phyloP scores from a whole-genome alignment of 2,797 vertebrate genomes.

The Apogon talboti region DNA sequence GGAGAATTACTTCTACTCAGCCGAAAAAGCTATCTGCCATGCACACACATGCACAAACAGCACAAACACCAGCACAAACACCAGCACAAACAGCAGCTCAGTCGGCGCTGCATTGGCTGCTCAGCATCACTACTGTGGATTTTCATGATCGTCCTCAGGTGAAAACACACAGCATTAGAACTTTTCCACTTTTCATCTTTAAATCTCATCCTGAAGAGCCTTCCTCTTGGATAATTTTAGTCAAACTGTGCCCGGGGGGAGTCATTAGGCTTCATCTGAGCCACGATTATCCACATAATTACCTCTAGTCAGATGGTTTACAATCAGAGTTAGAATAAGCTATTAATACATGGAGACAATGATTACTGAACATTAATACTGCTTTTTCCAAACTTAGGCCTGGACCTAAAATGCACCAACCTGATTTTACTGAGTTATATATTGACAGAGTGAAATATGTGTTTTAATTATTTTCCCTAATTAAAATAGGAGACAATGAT shows the following conservation, averaged over 20 bases:
- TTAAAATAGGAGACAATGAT: too few relatives aligned
- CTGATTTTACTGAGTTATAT: too few relatives aligned
- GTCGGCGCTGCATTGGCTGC: not conserved
- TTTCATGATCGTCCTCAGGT: conserved; percentile 14
- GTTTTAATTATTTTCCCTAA: too few relatives aligned
- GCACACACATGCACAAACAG: conserved; percentile 19
- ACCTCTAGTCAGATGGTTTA: conserved; percentile 26
- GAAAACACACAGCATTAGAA: conserved; percentile 8
- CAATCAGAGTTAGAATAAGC: conserved; percentile 27
- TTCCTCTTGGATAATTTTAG: conserved; percentile 7
- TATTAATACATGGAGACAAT: conserved; percentile 20
- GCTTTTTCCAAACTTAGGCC: too few relatives aligned
- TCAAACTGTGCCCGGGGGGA: conserved; percentile 6
- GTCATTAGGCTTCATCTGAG: conserved; percentile 25
- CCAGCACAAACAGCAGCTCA: conserved; percentile 17
- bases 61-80: conserved; percentile 25
- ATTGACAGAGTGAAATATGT: too few relatives aligned
- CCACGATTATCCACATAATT: conserved; percentile 37
- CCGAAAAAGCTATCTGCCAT: conserved; percentile 46
- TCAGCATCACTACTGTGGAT: conserved; percentile 23
- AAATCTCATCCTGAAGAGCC: conserved; percentile 13
- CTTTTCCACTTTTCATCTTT: conserved; percentile 26
- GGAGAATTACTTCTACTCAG: conserved; percentile 68
- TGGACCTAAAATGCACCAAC: too few relatives aligned
- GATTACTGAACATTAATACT: conserved; percentile 31